Evolutionary conservation across 2,797 vertebrate species (phyloP), one percentile per base, ranked within the genome.

Genomic region (Coranthus polyacanthus): DNA sequence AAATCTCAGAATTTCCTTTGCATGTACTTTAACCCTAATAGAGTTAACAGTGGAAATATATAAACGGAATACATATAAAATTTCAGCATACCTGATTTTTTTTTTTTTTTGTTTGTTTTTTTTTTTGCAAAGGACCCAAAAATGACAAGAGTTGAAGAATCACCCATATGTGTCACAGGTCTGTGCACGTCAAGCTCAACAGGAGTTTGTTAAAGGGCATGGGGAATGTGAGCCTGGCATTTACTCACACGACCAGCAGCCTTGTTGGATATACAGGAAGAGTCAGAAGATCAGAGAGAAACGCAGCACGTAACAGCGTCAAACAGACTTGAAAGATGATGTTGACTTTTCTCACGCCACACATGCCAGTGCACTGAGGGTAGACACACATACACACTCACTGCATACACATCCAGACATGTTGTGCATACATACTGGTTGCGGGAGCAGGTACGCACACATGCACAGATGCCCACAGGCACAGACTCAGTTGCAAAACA

Each of bases 261-360:
- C 67, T 18, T 15, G 17, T 58, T 67, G 26, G 70, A 77, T 64
- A 67, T 79, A 75, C 82, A 82, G 71, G 58, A 73, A n/a, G 74
- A 72, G 76, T 70, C 44, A 2, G 47, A 21, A 62, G 79, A 85
- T 84, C 79, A 85, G 70, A 85, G 80, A 72, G 52, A 51, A 49
- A 16, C 52, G 16, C 51, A 68, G 67, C 47, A 15, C 37, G 12
- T 57, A 73, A 46, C 42, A 15, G 54, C 42, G 65, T 78, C 77
- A 75, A 83, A 77, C 73, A 72, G 53, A 78, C 77, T 74, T 86
- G 63, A 86, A 87, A 87, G 65, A 88, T 85, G 51, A 72, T 88
- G 79, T 85, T 86, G 83, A 86, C 69, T 90, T 78, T 86, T 83
- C 81, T 70, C 64, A 79, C 65, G 46, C 57, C 59, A 42, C 52